Base-by-base conservation (phyloP, 2,888 invertebrate genomes). In the Harpalus rubripes region DNA sequence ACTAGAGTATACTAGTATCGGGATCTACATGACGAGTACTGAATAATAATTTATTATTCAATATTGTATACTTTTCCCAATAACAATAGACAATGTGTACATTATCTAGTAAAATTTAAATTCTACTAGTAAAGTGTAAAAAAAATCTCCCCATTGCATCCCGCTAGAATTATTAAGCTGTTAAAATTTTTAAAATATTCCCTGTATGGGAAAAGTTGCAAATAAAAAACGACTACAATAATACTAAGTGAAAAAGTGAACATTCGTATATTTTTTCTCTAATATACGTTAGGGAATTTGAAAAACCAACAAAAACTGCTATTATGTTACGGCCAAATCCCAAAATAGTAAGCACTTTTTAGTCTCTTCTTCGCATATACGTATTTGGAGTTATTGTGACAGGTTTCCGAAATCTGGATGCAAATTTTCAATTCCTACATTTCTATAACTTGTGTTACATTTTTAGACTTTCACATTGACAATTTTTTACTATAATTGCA, bases 261-360 rank as follows among this genome's bases (percentile, higher is more conserved):
- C 18, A 26, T 15, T 41, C 22, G 52, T 26, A 22, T 59, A 56
- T 56, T 79, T 79, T 79, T 58, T 59, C 22, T 22, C 16, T 61
- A 79, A 79, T 79, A 79, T 59, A 61, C 79, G 16, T 32, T 16
- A 59, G 32, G 22, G 22, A 22, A 22, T 22, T 22, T 22, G 22
- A 22, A 22, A 22, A 22, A 22, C 79, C 16, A 10, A 79, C 61
- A 79, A 61, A 79, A 79, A 59, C 61, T 58, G 18, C 15, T 79
- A 16, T 61, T 39, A 59, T 61, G 61, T 59, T 12, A 41, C 59
- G 41, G 32, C 15, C 61, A 61, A 79, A 79, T 79, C 79, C 79
- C 79, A 7, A 61, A 79, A 79, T 61, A 78, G 58, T 52, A 78
- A 44, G 22, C 52, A 58, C 78, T 78, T 78, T 78, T 78, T 56